These are phyloP conservation scores for Radopholus similis DNA, from an alignment of 1,140 invertebrate genomes.

Conservation along the genomic window DNA sequence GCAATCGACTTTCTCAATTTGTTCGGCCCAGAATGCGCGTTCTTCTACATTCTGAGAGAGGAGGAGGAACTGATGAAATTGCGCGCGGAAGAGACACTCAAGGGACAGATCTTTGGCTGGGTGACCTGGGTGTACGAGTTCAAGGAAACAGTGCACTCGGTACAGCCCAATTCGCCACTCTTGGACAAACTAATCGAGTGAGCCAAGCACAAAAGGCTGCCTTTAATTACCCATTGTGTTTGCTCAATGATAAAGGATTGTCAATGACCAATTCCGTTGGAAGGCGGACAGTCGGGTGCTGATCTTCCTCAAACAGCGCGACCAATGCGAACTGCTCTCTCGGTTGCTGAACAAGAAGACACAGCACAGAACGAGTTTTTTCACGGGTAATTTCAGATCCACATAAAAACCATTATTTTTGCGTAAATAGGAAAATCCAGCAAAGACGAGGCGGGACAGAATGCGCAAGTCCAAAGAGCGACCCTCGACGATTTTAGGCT, in stretches of 20 bases:
- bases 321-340: slow-evolving; percentile 4
- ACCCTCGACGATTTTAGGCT: neutral
- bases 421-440: neutral
- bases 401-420: neutral
- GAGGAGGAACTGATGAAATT: neutral
- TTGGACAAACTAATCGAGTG: slow-evolving; percentile 1
- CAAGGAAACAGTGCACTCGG: neutral
- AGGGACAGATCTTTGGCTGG: no score
- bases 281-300: slow-evolving; percentile 9
- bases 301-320: neutral
- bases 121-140: no score
- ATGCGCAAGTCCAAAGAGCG: slow-evolving; percentile 2
- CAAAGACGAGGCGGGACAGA: neutral
- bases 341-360: slow-evolving; percentile 6
- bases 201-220: neutral
- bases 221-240: neutral
- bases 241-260: neutral
- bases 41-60: neutral
- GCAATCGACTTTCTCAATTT: slow-evolving; percentile 5
- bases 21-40: neutral
- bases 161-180: neutral
- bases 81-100: no score
- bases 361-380: neutral
- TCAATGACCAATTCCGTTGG: slow-evolving; percentile 7
- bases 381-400: neutral